A percentile compares a stretch with the other conserved stretches of the same genome.
Conservation (phyloP, 2,113 vertebrate genomes). For the Rhinolophus sinicus region DNA sequence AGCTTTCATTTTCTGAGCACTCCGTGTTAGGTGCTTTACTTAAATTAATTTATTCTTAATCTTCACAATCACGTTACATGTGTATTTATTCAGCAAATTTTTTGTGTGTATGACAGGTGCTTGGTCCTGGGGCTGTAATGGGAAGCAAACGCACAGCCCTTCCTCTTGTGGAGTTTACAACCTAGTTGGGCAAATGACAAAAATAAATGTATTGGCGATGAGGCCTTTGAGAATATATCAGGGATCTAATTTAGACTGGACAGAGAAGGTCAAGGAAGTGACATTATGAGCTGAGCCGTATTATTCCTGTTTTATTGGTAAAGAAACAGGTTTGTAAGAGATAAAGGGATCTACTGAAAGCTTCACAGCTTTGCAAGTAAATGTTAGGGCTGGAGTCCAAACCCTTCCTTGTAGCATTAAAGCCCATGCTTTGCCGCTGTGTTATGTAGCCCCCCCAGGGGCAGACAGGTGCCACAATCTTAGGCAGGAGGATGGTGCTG, state of each 20-base stretch:
- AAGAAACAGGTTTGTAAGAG: conserved; percentile 33
- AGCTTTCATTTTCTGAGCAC: background rate
- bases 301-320: conserved; percentile 35
- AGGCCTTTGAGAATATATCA: background rate
- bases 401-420: background rate
- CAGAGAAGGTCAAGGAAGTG: conserved; percentile 16
- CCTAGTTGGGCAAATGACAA: background rate
- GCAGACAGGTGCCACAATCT: background rate
- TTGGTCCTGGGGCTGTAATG: background rate
- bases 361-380: background rate
- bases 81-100: background rate
- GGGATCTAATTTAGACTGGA: conserved; percentile 33
- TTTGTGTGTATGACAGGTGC: background rate
- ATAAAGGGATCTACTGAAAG: background rate
- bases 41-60: conserved; percentile 55
- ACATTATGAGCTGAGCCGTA: background rate
- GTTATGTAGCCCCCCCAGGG: background rate
- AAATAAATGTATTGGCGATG: background rate
- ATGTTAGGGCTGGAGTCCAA: background rate
- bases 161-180: background rate
- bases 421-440: background rate
- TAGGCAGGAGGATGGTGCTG: background rate
- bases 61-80: background rate
- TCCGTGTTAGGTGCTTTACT: background rate
- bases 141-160: background rate